Conservation (phyloP, 2,113 vertebrate species). For the Etia nguti region DNA sequence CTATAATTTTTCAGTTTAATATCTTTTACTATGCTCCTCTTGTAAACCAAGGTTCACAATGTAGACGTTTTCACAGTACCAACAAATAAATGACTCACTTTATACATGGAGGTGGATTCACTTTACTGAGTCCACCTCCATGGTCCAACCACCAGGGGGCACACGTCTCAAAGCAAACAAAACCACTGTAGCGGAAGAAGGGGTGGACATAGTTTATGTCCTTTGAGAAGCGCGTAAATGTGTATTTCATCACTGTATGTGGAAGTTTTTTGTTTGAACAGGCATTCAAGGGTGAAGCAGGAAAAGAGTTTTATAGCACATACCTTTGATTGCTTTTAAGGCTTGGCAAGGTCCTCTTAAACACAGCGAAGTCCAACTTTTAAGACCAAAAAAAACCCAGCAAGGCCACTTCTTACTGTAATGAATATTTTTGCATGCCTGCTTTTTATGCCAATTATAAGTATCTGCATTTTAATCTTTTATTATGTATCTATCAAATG, state of each 20-base stretch:
- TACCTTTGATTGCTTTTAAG: neutral
- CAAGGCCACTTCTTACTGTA: neutral
- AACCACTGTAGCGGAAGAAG: accelerated
- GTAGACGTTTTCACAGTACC: neutral
- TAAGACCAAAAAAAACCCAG: neutral
- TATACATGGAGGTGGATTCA: neutral
- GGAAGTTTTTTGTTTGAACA: neutral
- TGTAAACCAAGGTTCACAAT: neutral
- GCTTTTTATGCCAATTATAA: neutral
- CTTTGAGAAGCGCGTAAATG: neutral
- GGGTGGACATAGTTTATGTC: neutral
- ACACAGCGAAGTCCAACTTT: neutral
- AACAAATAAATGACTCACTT: neutral
- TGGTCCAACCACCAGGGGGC: slow-evolving; percentile 29
- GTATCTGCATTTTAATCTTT: neutral
- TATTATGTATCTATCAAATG: neutral
- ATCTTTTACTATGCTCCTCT: neutral
- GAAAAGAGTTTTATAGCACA: slow-evolving; percentile 13
- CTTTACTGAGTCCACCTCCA: neutral
- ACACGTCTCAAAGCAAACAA: neutral
- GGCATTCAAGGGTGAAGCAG: neutral
- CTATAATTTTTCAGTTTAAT: neutral
- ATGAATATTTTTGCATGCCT: neutral
- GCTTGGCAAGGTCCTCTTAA: neutral
- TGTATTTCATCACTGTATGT: neutral